These are phyloP conservation scores for Tridacna gigas DNA, from an alignment of 2,888 invertebrate species.

Conservation along the genomic window DNA sequence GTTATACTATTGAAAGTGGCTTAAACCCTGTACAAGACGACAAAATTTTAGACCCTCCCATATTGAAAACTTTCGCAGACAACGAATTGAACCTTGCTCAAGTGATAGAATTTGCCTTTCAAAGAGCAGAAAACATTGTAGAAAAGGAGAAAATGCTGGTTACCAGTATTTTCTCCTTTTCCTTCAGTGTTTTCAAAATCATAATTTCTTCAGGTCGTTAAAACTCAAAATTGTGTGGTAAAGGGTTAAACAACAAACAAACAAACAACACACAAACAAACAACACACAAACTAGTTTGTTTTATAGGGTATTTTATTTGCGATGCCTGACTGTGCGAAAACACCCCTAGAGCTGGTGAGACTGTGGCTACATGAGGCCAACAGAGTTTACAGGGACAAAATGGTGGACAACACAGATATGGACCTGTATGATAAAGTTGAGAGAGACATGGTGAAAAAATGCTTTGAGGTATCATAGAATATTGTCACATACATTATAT, in stretches of 20 bases:
- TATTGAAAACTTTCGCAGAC: too few relatives aligned
- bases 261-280: not conserved
- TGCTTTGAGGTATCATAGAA: slow-evolving; percentile 89
- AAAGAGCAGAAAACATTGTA: not conserved
- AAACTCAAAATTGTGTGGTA: not conserved
- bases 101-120: too few relatives aligned
- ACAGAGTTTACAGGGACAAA: slow-evolving; percentile 97
- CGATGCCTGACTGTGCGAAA: slow-evolving; percentile 93
- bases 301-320: slow-evolving; percentile 94
- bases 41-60: too few relatives aligned
- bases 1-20: too few relatives aligned
- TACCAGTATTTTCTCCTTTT: not conserved
- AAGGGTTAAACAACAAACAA: not conserved
- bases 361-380: slow-evolving; percentile 96
- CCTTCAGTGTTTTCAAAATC: not conserved
- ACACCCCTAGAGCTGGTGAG: slow-evolving; percentile 93
- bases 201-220: not conserved
- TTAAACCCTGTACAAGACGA: too few relatives aligned
- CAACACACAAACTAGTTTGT: not conserved
- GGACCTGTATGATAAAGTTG: slow-evolving; percentile 94
- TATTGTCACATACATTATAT: too few relatives aligned
- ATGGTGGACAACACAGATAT: slow-evolving; percentile 96
- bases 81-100: too few relatives aligned
- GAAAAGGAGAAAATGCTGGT: not conserved
- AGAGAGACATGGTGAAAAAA: slow-evolving; percentile 95